Evolutionary conservation across 2,113 vertebrate genomes (phyloP).

Genomic region (Tupaia chinensis): DNA sequence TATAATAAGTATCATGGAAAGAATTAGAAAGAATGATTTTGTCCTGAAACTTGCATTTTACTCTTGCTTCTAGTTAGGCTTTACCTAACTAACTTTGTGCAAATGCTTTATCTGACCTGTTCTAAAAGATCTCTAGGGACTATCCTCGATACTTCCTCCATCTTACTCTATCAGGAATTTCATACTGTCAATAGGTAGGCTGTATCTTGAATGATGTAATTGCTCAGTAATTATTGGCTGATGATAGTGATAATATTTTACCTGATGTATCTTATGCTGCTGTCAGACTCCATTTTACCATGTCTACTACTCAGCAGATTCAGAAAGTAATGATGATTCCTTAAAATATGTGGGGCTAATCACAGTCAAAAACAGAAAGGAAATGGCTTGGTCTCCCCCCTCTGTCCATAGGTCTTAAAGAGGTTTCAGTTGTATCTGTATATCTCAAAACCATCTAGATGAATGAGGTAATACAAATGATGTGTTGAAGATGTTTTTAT

Average conservation of each 20-base stretch:
- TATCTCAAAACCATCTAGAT: not conserved
- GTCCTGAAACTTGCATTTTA: not conserved
- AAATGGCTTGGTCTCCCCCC: not conserved
- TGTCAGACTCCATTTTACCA: not conserved
- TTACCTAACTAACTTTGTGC: not conserved
- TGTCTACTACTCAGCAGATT: not conserved
- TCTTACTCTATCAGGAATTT: slow-evolving; percentile 5
- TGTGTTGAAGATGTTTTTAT: not conserved
- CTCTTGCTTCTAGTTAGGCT: not conserved
- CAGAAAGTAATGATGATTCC: not conserved
- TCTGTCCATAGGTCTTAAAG: not conserved
- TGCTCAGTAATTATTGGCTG: not conserved
- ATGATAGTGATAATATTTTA: not conserved
- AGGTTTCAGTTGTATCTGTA: not conserved
- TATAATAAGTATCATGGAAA: not conserved
- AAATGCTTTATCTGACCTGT: not conserved
- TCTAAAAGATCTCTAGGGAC: not conserved
- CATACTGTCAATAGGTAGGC: not conserved
- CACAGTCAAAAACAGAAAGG: not conserved
- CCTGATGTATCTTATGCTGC: not conserved
- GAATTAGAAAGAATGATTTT: not conserved
- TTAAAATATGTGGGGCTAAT: not conserved
- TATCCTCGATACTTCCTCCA: not conserved
- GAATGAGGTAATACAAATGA: not conserved
- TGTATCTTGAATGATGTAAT: not conserved